Conservation (phyloP, 2,888 invertebrate genomes). For the Euzetes globulus region DNA sequence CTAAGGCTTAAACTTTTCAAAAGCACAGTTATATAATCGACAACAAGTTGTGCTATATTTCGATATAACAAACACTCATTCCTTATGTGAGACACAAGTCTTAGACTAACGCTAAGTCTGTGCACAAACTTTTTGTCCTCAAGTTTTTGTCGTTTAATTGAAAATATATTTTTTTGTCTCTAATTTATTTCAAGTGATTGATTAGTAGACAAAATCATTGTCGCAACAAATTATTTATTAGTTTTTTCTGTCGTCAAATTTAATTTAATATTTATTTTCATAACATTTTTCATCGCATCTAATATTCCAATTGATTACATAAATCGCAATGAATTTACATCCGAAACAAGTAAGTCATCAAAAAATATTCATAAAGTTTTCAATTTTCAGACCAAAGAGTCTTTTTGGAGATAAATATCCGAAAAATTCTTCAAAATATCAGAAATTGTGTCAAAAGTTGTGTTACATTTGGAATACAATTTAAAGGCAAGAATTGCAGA, state of each 20-base stretch:
- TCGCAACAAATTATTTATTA: background rate
- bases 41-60: constrained; percentile 9
- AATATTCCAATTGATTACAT: background rate
- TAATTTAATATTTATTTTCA: background rate
- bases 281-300: background rate
- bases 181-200: background rate
- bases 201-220: background rate
- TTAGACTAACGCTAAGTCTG: background rate
- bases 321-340: constrained; percentile 20
- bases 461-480: no score
- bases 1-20: constrained; percentile 15
- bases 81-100: background rate
- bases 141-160: background rate
- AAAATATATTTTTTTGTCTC: background rate
- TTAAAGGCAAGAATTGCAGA: no score
- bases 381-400: background rate
- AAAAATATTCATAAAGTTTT: background rate
- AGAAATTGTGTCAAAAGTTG: background rate
- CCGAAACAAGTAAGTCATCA: constrained; percentile 14
- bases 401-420: background rate
- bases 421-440: no score
- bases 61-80: background rate
- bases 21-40: background rate
- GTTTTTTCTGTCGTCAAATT: background rate
- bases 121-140: background rate